These are phyloP conservation scores for Callyntrura sp. DNA, from an alignment of 2,888 invertebrate species.

Conservation along the genomic window DNA sequence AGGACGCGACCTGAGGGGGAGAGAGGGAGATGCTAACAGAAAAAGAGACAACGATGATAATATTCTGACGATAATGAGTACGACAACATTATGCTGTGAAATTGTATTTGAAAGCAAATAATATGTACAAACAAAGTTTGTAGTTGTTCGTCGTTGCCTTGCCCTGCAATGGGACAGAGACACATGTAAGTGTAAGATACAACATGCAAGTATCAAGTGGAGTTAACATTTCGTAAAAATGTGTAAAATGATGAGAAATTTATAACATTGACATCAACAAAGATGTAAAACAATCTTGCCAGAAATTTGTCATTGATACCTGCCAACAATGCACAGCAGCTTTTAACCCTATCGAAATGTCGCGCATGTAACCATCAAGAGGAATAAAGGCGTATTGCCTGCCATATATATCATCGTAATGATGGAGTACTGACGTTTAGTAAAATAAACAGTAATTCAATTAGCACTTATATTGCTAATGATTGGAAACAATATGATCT, in stretches of 20 bases:
- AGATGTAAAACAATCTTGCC: neutral
- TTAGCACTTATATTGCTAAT: too few relatives aligned
- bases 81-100: neutral
- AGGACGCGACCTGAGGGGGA: constrained; percentile 3
- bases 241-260: neutral
- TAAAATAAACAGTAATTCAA: too few relatives aligned
- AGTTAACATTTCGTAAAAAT: neutral
- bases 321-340: neutral
- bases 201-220: neutral
- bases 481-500: too few relatives aligned
- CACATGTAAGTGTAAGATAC: neutral
- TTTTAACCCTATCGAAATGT: too few relatives aligned
- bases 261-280: neutral
- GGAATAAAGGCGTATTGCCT: too few relatives aligned
- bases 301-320: too few relatives aligned
- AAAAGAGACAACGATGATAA: neutral
- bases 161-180: neutral
- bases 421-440: too few relatives aligned
- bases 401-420: too few relatives aligned
- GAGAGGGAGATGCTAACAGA: neutral
- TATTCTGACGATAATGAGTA: neutral
- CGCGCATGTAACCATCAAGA: too few relatives aligned
- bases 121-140: neutral
- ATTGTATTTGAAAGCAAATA: constrained; percentile 18
- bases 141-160: too few relatives aligned